Conservation (phyloP, 1,140 invertebrate genomes). For the Lasioglossum baleicum region DNA sequence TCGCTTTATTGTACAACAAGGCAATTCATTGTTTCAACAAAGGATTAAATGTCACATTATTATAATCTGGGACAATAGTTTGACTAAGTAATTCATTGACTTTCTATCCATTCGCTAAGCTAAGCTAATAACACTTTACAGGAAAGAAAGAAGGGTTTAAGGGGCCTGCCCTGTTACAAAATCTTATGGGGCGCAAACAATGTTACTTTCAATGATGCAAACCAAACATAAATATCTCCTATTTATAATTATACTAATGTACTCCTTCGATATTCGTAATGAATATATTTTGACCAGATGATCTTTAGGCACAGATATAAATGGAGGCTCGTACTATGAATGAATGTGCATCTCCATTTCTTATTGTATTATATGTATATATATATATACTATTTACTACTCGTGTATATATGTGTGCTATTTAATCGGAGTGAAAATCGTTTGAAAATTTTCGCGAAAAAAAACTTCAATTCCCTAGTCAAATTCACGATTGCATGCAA, state of each 20-base stretch:
- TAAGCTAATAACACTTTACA: conserved; percentile 76
- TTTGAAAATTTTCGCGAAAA: neutral
- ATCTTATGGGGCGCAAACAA: conserved; percentile 71
- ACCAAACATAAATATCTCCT: conserved; percentile 71
- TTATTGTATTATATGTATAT: too few relatives aligned
- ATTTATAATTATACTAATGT: conserved; percentile 62
- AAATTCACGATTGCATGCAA: neutral
- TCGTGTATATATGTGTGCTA: too few relatives aligned
- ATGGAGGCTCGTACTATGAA: conserved; percentile 59
- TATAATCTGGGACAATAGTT: conserved; percentile 70
- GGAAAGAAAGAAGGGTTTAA: conserved; percentile 70
- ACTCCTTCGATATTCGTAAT: conserved; percentile 55
- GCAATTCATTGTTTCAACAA: conserved; percentile 76
- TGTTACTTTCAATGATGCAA: conserved; percentile 70
- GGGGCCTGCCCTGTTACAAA: conserved; percentile 77
- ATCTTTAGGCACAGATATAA: conserved; percentile 66
- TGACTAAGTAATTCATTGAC: conserved; percentile 71
- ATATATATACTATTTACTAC: neutral
- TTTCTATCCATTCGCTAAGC: conserved; percentile 71
- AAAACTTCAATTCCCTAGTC: neutral
- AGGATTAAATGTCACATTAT: conserved; percentile 75
- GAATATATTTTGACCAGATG: conserved; percentile 66
- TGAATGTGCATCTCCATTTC: conserved; percentile 42
- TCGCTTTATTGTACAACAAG: conserved; percentile 78
- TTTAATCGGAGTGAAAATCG: too few relatives aligned